Conservation (phyloP, 2,888 invertebrate genomes). For the Gibbula magus region DNA sequence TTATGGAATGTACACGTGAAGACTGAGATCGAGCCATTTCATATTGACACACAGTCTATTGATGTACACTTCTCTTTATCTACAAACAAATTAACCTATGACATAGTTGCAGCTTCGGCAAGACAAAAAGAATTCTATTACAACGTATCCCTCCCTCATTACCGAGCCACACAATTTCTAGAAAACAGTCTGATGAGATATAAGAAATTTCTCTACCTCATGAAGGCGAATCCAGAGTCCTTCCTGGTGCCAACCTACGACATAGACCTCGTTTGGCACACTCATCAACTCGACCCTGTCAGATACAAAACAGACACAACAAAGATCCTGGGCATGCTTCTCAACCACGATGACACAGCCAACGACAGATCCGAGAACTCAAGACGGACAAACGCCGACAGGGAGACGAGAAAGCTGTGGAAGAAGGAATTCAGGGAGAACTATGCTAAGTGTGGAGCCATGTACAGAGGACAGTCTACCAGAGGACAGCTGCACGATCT, state of each 20-base stretch:
- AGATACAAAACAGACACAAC: constrained; percentile 63
- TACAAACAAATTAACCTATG: constrained; percentile 57
- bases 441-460: constrained; percentile 74
- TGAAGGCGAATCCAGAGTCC: constrained; percentile 72
- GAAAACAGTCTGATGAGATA: constrained; percentile 74
- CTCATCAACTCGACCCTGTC: constrained; percentile 75
- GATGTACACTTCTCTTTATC: background rate
- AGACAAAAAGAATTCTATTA: constrained; percentile 77
- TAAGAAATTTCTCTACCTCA: constrained; percentile 74
- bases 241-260: constrained; percentile 77
- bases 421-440: constrained; percentile 72
- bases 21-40: constrained; percentile 60
- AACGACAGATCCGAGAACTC: constrained; percentile 75
- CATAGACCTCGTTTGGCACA: constrained; percentile 77
- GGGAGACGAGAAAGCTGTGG: constrained; percentile 74
- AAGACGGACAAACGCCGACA: constrained; percentile 73
- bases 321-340: constrained; percentile 57
- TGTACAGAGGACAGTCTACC: constrained; percentile 76
- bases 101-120: constrained; percentile 74
- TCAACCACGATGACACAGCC: constrained; percentile 77
- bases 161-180: constrained; percentile 74
- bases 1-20: constrained; percentile 51
- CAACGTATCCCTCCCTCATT: constrained; percentile 77
- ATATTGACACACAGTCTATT: background rate
- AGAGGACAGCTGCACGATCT: constrained; percentile 72